Evolutionary conservation across 2,113 vertebrate genomes (phyloP).

Genomic region (Paradisaea rubra): DNA sequence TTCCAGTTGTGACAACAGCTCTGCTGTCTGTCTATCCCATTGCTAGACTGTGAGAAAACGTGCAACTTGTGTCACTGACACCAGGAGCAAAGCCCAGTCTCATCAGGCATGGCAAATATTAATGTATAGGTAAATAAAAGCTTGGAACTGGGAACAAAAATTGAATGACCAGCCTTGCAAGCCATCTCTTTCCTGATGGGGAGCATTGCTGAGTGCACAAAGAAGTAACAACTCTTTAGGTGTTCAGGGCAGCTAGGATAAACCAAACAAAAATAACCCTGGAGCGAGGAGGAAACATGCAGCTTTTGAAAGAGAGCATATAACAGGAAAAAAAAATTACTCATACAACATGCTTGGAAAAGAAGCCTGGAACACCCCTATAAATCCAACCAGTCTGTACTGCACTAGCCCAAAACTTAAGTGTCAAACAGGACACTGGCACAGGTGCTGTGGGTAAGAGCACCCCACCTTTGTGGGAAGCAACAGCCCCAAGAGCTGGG

Average conservation of each 20-base stretch:
- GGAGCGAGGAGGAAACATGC: rapidly evolving
- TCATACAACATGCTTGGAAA: background rate
- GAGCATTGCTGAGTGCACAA: background rate
- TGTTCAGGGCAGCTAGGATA: background rate
- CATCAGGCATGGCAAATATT: background rate
- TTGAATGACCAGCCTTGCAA: background rate
- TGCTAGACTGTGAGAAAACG: background rate
- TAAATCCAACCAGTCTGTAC: background rate
- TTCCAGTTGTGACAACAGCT: background rate
- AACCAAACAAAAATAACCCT: background rate
- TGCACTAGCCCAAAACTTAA: background rate
- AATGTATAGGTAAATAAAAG: background rate
- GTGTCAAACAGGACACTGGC: background rate
- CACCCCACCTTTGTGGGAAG: background rate
- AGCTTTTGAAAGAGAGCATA: background rate
- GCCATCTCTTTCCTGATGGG: background rate
- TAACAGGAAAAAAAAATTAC: background rate
- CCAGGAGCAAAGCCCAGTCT: background rate
- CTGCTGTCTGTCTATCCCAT: background rate
- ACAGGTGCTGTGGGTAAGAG: background rate
- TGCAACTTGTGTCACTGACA: background rate
- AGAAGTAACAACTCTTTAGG: background rate
- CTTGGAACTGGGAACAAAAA: background rate
- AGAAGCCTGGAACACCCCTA: background rate
- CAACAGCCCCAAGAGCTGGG: rapidly evolving